Evolutionary conservation across 2,797 vertebrate genomes (phyloP).

Genomic region (Poeciliopsis infans): DNA sequence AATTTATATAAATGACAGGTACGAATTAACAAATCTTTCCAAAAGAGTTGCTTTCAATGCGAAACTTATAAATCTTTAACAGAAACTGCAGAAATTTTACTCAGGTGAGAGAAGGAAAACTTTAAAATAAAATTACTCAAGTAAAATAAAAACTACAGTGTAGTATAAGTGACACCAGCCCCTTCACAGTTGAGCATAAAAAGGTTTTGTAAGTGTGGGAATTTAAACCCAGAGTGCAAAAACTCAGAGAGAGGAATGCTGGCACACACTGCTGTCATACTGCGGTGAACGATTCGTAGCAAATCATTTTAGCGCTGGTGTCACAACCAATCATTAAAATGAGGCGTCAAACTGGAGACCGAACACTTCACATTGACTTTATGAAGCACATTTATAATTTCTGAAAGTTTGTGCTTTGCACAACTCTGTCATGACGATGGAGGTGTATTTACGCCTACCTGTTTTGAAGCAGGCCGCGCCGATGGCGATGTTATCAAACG

Average conservation of each 20-base stretch:
- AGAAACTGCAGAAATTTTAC: too few species aligned
- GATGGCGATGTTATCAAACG: constrained; percentile 87
- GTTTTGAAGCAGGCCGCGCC: constrained; percentile 84
- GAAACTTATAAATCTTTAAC: too few species aligned
- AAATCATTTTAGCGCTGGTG: constrained; percentile 17
- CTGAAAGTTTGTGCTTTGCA: constrained; percentile 3
- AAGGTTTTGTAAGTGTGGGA: background rate
- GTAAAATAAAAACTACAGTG: too few species aligned
- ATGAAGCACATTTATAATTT: constrained; percentile 9
- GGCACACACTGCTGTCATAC: constrained; percentile 8
- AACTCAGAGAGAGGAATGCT: constrained; percentile 22
- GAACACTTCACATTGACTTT: constrained; percentile 14
- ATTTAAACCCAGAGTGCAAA: constrained; percentile 8
- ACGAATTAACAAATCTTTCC: too few species aligned
- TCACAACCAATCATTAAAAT: constrained; percentile 42
- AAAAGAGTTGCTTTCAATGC: too few species aligned
- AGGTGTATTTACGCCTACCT: constrained; percentile 68
- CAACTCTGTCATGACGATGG: background rate
- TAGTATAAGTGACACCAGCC: constrained; percentile 29
- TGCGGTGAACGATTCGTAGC: constrained; percentile 16
- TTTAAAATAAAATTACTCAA: too few species aligned
- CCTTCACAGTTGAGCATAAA: constrained; percentile 10
- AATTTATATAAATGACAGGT: too few species aligned
- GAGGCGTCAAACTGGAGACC: constrained; percentile 2
- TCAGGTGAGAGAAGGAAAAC: too few species aligned